These are phyloP conservation scores for Labia minor DNA, from an alignment of 2,888 invertebrate genomes.

Conservation along the genomic window DNA sequence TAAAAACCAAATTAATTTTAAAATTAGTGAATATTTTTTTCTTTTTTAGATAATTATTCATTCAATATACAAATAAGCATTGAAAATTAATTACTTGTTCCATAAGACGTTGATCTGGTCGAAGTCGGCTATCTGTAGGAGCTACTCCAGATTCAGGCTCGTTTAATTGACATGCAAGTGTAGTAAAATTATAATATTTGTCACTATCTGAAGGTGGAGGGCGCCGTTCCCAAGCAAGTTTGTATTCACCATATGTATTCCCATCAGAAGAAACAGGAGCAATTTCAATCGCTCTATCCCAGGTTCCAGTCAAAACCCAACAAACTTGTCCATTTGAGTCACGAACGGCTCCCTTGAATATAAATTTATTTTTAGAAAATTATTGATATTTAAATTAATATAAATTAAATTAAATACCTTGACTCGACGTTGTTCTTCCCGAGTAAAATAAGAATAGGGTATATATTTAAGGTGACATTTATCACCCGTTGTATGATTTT, in stretches of 20 bases:
- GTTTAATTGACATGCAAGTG: slow-evolving; percentile 91
- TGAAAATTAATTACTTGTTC: slow-evolving; percentile 51
- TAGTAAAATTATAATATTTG: slow-evolving; percentile 86
- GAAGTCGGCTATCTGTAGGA: slow-evolving; percentile 82
- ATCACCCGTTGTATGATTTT: slow-evolving; percentile 77
- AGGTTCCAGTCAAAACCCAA: slow-evolving; percentile 71
- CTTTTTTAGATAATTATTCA: too few species aligned
- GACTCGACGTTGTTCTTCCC: slow-evolving; percentile 87
- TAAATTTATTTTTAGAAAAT: background rate
- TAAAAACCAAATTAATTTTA: too few species aligned
- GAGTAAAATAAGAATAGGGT: slow-evolving; percentile 96
- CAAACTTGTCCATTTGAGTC: slow-evolving; percentile 46
- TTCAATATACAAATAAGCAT: too few species aligned
- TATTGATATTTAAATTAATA: too few species aligned
- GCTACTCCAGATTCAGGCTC: slow-evolving; percentile 86
- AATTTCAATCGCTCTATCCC: slow-evolving; percentile 93
- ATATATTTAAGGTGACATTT: slow-evolving; percentile 95
- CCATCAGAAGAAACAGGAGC: slow-evolving; percentile 70
- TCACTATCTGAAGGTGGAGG: slow-evolving; percentile 57
- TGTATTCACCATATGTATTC: slow-evolving; percentile 61
- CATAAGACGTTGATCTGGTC: slow-evolving; percentile 98
- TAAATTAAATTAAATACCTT: slow-evolving; percentile 44
- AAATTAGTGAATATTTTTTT: too few species aligned
- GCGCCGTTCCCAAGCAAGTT: slow-evolving; percentile 75
- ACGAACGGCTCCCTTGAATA: slow-evolving; percentile 37